phyloP scores from a whole-genome alignment of 2,797 vertebrate species.

The Hapalemur alaotrensis region DNA sequence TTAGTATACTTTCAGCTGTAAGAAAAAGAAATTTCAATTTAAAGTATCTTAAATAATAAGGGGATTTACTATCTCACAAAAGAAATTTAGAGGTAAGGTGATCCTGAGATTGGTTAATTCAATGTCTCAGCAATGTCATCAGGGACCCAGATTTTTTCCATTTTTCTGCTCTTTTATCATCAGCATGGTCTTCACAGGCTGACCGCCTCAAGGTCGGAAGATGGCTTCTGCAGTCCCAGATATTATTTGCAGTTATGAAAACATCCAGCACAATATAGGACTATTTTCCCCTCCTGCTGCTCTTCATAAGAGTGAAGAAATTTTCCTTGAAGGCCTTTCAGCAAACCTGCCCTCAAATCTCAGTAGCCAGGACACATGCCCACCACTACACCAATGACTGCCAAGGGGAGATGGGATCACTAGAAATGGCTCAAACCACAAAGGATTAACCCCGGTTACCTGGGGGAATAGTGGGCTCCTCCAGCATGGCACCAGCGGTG shows the following conservation, averaged over 20 bases:
- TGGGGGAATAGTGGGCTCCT: not conserved
- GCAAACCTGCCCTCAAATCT: not conserved
- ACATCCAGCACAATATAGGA: not conserved
- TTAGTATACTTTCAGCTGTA: not conserved
- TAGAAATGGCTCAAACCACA: not conserved
- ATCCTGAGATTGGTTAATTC: not conserved
- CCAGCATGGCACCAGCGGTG: not conserved
- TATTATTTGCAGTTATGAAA: not conserved
- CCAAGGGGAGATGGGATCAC: not conserved
- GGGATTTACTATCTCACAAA: not conserved
- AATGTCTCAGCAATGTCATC: not conserved
- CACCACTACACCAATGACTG: not conserved
- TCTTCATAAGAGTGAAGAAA: conserved; percentile 5
- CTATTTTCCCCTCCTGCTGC: not conserved
- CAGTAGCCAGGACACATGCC: not conserved
- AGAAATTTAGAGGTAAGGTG: not conserved
- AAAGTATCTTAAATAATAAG: not conserved
- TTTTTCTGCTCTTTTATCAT: not conserved
- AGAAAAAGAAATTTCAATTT: conserved; percentile 31
- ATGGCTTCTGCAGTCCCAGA: not conserved
- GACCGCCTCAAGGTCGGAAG: not conserved
- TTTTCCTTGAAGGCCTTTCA: conserved; percentile 12
- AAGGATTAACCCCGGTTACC: not conserved
- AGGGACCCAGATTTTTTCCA: not conserved
- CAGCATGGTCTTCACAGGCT: not conserved